Conservation (phyloP, 2,113 vertebrate species). For the Puma concolor region DNA sequence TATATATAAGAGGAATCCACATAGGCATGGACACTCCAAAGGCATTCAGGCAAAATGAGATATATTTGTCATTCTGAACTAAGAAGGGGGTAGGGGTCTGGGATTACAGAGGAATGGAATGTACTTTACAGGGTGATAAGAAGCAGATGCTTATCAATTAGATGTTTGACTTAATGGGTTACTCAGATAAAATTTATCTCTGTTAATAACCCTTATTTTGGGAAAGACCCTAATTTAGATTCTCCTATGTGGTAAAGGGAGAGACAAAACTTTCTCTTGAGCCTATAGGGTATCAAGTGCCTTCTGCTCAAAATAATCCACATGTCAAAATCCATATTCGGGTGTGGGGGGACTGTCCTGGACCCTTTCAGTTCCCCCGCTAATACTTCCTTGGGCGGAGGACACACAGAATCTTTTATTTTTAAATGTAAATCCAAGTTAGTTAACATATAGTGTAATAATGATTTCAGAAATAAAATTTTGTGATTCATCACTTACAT, state of each 20-base stretch:
- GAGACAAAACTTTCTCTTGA: background rate
- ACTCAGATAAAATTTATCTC: background rate
- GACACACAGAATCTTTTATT: no score
- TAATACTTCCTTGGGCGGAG: no score
- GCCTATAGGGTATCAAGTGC: background rate
- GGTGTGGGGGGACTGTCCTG: no score
- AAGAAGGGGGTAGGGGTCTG: background rate
- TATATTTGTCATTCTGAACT: background rate
- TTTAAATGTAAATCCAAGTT: no score
- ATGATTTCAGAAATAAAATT: no score
- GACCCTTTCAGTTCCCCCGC: no score
- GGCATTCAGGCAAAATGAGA: background rate
- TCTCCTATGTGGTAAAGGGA: background rate
- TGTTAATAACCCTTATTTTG: background rate
- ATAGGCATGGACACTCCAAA: background rate
- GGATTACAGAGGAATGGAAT: background rate
- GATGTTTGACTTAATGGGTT: background rate
- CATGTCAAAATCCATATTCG: background rate
- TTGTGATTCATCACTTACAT: no score
- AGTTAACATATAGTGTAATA: no score
- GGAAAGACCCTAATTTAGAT: background rate
- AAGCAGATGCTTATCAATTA: background rate
- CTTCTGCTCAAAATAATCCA: background rate
- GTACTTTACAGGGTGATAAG: background rate
- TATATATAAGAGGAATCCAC: background rate